Conservation (phyloP, 2,113 vertebrate species). For the Thalassoma bifasciatum region DNA sequence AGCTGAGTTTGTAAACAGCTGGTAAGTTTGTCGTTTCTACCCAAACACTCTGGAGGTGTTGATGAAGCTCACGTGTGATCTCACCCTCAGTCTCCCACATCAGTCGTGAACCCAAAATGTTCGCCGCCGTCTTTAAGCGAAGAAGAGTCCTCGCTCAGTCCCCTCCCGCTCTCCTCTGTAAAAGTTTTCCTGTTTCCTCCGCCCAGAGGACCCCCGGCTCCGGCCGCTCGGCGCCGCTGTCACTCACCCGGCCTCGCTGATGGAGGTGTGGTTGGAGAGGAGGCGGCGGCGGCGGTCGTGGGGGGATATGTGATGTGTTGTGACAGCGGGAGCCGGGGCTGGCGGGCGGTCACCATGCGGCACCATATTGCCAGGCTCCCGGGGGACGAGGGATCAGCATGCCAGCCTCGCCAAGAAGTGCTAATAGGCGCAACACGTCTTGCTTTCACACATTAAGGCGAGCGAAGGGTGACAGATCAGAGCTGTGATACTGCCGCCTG, state of each 20-base stretch:
- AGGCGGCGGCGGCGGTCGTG: constrained; percentile 61
- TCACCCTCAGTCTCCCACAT: background rate
- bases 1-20: background rate
- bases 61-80: background rate
- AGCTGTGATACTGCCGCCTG: constrained; percentile 87
- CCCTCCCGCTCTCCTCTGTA: background rate
- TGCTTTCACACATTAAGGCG: constrained; percentile 89
- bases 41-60: background rate
- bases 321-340: constrained; percentile 84
- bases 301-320: constrained; percentile 82
- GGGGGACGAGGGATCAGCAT: constrained; percentile 84
- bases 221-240: constrained; percentile 48
- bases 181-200: constrained; percentile 54
- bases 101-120: background rate
- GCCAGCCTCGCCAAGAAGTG: constrained; percentile 87
- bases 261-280: constrained; percentile 68
- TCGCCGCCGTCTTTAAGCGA: constrained; percentile 1
- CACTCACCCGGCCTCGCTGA: constrained; percentile 59
- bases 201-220: constrained; percentile 36
- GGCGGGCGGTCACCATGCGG: constrained; percentile 80
- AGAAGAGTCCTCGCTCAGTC: constrained; percentile 1
- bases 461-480: constrained; percentile 87
- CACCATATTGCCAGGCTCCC: constrained; percentile 88
- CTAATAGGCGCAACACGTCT: constrained; percentile 92
- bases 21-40: background rate